Conservation (phyloP, 2,797 vertebrate genomes). For the Paguma larvata region DNA sequence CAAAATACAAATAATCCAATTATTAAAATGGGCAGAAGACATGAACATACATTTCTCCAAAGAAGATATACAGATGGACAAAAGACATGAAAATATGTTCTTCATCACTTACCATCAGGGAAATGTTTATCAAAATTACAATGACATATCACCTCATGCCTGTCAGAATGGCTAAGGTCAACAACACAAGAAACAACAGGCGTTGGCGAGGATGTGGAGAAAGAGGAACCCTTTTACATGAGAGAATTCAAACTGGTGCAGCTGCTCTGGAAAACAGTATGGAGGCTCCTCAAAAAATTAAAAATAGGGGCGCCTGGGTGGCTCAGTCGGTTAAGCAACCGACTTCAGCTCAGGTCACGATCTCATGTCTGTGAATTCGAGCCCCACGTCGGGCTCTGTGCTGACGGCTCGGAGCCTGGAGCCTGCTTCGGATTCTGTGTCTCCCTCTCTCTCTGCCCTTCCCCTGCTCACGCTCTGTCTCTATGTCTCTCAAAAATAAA, state of each 20-base stretch:
- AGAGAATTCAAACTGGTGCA: neutral
- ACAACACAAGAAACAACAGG: neutral
- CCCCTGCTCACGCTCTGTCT: no score
- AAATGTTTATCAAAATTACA: neutral
- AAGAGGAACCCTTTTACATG: neutral
- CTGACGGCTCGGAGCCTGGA: no score
- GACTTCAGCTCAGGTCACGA: no score
- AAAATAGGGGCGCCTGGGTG: no score
- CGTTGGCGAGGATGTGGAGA: neutral
- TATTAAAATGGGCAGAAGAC: neutral
- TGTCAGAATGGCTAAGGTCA: neutral
- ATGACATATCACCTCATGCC: neutral
- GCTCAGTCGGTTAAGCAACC: no score
- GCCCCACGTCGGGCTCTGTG: no score
- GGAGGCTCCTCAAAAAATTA: neutral
- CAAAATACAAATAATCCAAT: neutral
- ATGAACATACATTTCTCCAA: neutral
- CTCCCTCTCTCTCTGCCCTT: no score
- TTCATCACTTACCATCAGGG: neutral
- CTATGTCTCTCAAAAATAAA: no score
- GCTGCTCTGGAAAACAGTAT: neutral
- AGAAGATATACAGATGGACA: neutral
- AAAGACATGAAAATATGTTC: neutral
- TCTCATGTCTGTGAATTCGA: no score
- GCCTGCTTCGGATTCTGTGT: no score